phyloP scores from a whole-genome alignment of 2,888 invertebrate species.

The Archaeoteleia sp. region DNA sequence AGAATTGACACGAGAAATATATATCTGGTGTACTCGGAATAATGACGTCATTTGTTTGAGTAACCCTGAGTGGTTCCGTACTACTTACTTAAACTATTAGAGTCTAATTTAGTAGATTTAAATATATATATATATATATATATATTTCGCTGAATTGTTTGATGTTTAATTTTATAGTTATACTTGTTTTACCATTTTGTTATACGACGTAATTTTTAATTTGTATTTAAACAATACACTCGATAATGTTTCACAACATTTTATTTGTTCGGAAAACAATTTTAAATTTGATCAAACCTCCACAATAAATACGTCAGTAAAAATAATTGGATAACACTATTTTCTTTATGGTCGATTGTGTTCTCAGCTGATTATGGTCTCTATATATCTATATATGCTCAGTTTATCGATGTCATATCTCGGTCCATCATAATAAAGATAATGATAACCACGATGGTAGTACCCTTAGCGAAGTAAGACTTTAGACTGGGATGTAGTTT shows the following conservation, averaged over 20 bases:
- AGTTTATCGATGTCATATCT: background rate
- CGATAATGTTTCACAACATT: conserved; percentile 12
- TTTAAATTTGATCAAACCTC: conserved; percentile 16
- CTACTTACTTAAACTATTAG: too few species aligned
- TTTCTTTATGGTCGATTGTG: too few species aligned
- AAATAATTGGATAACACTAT: conserved; percentile 34
- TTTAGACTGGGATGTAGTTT: conserved; percentile 12
- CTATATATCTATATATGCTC: conserved; percentile 12
- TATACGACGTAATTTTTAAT: too few species aligned
- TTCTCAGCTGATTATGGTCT: conserved; percentile 10
- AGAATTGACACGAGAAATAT: too few species aligned
- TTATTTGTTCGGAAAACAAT: conserved; percentile 31
- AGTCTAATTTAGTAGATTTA: too few species aligned
- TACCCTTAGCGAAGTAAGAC: conserved; percentile 2
- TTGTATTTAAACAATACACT: conserved; percentile 20
- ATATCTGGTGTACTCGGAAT: too few species aligned
- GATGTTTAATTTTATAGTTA: too few species aligned
- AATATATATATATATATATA: too few species aligned
- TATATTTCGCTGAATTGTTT: too few species aligned
- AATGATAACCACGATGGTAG: conserved; percentile 30
- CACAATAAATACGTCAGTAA: conserved; percentile 22
- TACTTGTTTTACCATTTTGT: too few species aligned
- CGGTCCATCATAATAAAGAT: conserved; percentile 9
- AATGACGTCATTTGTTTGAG: too few species aligned
- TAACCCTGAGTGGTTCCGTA: too few species aligned